Conservation (phyloP, 1,140 invertebrate species). For the Bombus consobrinus region DNA sequence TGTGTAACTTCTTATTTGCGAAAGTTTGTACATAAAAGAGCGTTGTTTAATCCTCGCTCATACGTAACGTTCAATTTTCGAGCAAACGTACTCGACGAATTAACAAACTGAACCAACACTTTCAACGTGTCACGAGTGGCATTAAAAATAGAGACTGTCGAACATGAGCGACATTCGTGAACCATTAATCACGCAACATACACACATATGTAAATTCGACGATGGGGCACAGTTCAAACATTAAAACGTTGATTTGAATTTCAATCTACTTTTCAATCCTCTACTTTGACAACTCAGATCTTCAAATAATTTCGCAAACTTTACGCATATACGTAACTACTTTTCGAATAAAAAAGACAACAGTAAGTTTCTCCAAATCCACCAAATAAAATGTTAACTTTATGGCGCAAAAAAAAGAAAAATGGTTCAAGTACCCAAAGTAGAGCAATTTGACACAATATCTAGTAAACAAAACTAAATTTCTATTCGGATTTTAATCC, state of each 20-base stretch:
- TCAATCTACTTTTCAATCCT: background rate
- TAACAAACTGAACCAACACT: background rate
- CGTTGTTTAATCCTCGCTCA: background rate
- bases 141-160: background rate
- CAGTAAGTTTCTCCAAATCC: no score
- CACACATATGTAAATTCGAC: background rate
- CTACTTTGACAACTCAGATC: no score
- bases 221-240: background rate
- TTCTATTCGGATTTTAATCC: no score
- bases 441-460: no score
- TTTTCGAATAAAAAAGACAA: no score
- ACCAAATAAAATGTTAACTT: no score
- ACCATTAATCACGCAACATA: background rate
- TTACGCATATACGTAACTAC: no score
- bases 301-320: no score
- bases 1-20: conserved; percentile 6
- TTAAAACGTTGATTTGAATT: background rate
- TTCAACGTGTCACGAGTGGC: background rate
- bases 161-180: background rate
- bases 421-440: no score
- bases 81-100: background rate
- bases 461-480: no score
- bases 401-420: no score
- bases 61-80: background rate
- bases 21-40: background rate